phyloP scores from a whole-genome alignment of 1,140 invertebrate species.

The Triops longicaudatus region DNA sequence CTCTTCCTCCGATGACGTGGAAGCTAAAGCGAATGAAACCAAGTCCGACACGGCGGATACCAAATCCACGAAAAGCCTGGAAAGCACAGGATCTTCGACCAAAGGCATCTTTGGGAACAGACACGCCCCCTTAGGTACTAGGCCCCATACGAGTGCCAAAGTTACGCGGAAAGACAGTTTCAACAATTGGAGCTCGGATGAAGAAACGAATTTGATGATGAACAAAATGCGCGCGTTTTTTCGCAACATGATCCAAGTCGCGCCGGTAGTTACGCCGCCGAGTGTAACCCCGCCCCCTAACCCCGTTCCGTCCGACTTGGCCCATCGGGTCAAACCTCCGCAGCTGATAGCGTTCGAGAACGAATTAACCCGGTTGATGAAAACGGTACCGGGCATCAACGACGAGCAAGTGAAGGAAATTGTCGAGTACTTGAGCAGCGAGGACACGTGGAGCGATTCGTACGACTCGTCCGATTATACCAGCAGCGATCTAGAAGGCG shows the following conservation, averaged over 20 bases:
- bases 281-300: background rate
- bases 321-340: slow-evolving; percentile 54
- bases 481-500: slow-evolving; percentile 73
- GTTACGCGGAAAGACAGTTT: slow-evolving; percentile 76
- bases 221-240: slow-evolving; percentile 85
- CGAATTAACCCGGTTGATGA: slow-evolving; percentile 80
- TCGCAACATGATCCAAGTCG: slow-evolving; percentile 64
- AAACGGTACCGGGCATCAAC: slow-evolving; percentile 78
- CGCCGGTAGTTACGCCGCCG: slow-evolving; percentile 46
- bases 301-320: background rate
- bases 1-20: slow-evolving; percentile 11
- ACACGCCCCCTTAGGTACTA: background rate
- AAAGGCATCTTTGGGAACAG: slow-evolving; percentile 3
- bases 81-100: slow-evolving; percentile 24
- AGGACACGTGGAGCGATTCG: slow-evolving; percentile 85
- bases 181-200: slow-evolving; percentile 86
- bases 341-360: slow-evolving; percentile 79
- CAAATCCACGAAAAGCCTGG: slow-evolving; percentile 25
- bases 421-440: slow-evolving; percentile 68
- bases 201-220: slow-evolving; percentile 91
- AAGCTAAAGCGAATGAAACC: background rate
- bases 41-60: slow-evolving; percentile 21
- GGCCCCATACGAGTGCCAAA: slow-evolving; percentile 38
- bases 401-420: slow-evolving; percentile 84
- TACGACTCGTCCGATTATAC: slow-evolving; percentile 85